Conservation (phyloP, 2,888 invertebrate genomes). For the Lasioglossum zephyrum region DNA sequence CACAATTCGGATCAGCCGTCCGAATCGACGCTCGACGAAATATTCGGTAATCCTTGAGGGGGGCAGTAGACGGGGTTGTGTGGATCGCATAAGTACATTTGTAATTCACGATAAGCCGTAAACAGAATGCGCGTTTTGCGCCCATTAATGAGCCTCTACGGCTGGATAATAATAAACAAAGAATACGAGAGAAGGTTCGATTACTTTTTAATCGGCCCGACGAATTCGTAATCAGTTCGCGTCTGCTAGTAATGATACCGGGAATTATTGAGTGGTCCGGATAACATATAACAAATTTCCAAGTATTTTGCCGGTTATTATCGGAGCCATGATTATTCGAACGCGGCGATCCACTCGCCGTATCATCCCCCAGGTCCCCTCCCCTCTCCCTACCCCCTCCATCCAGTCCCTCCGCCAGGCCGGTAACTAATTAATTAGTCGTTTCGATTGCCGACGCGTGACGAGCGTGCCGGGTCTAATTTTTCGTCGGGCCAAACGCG, state of each 20-base stretch:
- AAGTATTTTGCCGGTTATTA: constrained; percentile 32
- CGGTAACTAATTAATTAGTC: constrained; percentile 10
- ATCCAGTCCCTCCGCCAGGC: not conserved
- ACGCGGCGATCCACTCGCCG: not conserved
- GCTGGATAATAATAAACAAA: constrained; percentile 1
- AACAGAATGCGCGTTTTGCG: not conserved
- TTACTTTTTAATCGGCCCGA: constrained; percentile 24
- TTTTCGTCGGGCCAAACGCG: not conserved
- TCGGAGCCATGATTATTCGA: constrained; percentile 33
- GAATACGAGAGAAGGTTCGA: constrained; percentile 3
- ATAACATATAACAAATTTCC: constrained; percentile 29
- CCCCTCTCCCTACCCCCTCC: too few relatives aligned
- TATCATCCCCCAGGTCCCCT: not conserved
- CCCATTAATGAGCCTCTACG: not conserved
- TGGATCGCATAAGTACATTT: not conserved
- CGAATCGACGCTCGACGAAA: not conserved
- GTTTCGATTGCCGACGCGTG: constrained; percentile 2
- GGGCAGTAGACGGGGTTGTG: not conserved
- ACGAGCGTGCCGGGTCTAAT: not conserved
- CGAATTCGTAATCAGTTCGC: not conserved
- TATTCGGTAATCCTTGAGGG: not conserved
- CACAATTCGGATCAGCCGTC: not conserved
- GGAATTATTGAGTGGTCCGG: not conserved
- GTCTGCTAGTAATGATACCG: constrained; percentile 3
- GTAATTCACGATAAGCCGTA: constrained; percentile 16